A percentile compares a stretch with the other conserved stretches of the same genome.
phyloP scores from a whole-genome alignment of 2,888 invertebrate genomes.

The Lycocerus yunnanus region DNA sequence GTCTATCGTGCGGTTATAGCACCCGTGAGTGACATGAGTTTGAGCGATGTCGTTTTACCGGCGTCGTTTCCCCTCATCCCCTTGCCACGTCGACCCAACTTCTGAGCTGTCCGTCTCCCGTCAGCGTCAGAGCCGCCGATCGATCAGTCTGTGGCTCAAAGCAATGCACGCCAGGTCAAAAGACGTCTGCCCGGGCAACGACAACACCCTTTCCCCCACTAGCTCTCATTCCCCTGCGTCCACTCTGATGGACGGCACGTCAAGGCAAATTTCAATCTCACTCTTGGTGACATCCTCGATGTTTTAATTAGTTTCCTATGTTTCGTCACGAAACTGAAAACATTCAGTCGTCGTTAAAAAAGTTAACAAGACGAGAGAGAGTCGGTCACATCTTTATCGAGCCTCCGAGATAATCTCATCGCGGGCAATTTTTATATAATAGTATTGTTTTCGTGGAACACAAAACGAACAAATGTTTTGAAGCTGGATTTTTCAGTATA shows the following conservation, averaged over 20 bases:
- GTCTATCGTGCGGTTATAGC: conserved; percentile 31
- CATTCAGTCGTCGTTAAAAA: neutral
- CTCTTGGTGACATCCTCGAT: conserved; percentile 41
- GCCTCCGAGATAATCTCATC: neutral
- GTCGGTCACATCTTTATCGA: neutral
- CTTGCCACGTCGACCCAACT: conserved; percentile 33
- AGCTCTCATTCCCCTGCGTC: conserved; percentile 39
- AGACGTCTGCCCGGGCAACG: conserved; percentile 58
- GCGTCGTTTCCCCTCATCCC: conserved; percentile 36
- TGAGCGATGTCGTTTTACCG: conserved; percentile 39
- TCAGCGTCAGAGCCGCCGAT: conserved; percentile 55
- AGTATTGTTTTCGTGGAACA: neutral
- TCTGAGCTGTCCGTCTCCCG: conserved; percentile 57
- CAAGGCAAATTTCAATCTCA: conserved; percentile 48
- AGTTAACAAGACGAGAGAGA: neutral
- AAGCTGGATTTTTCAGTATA: neutral
- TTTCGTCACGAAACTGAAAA: neutral
- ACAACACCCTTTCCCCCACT: conserved; percentile 43
- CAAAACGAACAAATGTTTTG: neutral
- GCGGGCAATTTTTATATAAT: neutral
- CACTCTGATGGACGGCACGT: conserved; percentile 45
- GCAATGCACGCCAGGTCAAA: conserved; percentile 58
- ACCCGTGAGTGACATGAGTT: conserved; percentile 36
- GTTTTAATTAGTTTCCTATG: conserved; percentile 40
- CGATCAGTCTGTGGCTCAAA: conserved; percentile 57